Percentiles rank a stretch among this genome's conserved stretches.
These are phyloP conservation scores for Cynopterus brachyotis DNA, from an alignment of 2,113 vertebrate species.

Conservation along the genomic window DNA sequence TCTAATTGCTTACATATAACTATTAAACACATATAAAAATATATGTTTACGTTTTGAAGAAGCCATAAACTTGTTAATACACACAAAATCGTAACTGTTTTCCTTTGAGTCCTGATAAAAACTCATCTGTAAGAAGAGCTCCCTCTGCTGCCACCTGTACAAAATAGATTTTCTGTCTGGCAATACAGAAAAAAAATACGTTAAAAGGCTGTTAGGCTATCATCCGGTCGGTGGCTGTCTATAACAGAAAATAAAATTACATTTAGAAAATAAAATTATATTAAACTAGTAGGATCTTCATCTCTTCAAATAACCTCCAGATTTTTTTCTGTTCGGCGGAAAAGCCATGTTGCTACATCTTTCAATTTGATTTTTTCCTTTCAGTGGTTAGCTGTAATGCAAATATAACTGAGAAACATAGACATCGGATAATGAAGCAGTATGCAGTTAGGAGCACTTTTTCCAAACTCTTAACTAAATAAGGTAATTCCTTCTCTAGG, in stretches of 20 bases:
- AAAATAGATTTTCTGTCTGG: constrained; percentile 12
- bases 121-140: constrained; percentile 43
- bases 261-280: not conserved
- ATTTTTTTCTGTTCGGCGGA: not conserved
- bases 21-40: not conserved
- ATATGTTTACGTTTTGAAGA: not conserved
- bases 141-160: constrained; percentile 68
- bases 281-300: not conserved
- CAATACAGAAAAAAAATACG: not conserved
- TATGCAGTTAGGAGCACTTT: not conserved
- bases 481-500: not conserved
- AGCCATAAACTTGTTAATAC: not conserved
- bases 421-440: not conserved
- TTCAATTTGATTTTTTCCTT: constrained; percentile 1
- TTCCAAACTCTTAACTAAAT: not conserved
- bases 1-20: not conserved
- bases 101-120: not conserved
- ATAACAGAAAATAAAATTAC: not conserved
- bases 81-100: not conserved
- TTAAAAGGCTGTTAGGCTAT: not conserved
- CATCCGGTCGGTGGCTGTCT: not conserved
- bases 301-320: not conserved
- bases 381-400: not conserved
- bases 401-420: not conserved
- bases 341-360: not conserved